Conservation (phyloP, 2,113 vertebrate genomes). For the Syngnathus typhle region DNA sequence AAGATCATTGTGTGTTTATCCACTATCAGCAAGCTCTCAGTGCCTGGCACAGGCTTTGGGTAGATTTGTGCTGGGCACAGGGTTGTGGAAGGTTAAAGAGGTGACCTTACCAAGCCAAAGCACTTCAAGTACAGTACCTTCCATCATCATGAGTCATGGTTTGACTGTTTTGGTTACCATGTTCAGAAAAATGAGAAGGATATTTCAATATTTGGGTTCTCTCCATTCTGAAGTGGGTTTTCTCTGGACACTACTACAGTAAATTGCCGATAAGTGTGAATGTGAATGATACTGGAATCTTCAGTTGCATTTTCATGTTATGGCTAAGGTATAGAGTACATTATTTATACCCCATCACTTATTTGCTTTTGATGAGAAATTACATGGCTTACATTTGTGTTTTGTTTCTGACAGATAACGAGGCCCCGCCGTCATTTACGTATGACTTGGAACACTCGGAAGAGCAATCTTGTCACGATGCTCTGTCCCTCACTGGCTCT, state of each 20-base stretch:
- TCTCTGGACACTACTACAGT: no score
- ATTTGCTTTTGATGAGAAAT: not conserved
- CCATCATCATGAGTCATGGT: no score
- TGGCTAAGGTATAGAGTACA: no score
- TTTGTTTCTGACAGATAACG: conserved; percentile 67
- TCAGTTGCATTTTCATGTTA: no score
- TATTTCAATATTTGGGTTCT: no score
- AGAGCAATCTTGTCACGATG: conserved; percentile 73
- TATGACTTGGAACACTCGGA: conserved; percentile 77
- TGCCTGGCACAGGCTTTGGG: conserved; percentile 23
- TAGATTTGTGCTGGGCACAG: conserved; percentile 29
- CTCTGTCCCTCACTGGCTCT: conserved; percentile 80
- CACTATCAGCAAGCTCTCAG: conserved; percentile 10
- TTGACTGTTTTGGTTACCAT: no score
- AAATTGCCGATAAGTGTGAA: no score
- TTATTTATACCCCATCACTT: no score
- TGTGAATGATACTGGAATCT: no score
- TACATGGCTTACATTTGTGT: conserved; percentile 34
- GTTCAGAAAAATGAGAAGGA: no score
- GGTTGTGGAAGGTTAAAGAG: conserved; percentile 29
- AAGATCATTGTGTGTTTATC: conserved; percentile 31
- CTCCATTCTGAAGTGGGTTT: no score
- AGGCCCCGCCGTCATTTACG: conserved; percentile 71
- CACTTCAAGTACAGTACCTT: not conserved
- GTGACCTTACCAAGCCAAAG: conserved; percentile 6